Conservation (phyloP, 2,888 invertebrate species). For the Xanthorhoe spadicearia region DNA sequence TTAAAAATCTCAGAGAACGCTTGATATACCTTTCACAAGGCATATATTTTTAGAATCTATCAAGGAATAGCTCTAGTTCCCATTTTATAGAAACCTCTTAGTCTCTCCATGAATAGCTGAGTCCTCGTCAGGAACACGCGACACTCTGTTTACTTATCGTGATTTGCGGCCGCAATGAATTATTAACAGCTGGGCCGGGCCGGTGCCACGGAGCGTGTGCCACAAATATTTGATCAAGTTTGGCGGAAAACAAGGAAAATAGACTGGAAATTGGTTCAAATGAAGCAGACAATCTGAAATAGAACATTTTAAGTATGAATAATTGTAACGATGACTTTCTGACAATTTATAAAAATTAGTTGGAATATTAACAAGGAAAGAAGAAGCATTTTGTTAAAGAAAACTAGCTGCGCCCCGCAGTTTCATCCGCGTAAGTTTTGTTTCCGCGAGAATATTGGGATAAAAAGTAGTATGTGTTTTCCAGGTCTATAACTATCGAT, state of each 20-base stretch:
- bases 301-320: neutral
- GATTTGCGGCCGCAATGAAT: conserved; percentile 58
- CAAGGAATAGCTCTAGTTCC: conserved; percentile 7
- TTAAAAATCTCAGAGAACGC: too few species aligned
- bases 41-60: neutral
- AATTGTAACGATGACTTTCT: neutral
- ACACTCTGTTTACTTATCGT: conserved; percentile 60
- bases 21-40: too few species aligned
- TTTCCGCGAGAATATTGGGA: too few species aligned
- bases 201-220: conserved; percentile 30
- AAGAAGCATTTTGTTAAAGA: too few species aligned
- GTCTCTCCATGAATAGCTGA: conserved; percentile 27
- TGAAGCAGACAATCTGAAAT: neutral
- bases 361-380: too few species aligned
- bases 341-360: too few species aligned
- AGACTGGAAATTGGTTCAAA: conserved; percentile 4
- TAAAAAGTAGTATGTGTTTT: too few species aligned
- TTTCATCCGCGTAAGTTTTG: too few species aligned
- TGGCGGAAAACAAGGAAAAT: conserved; percentile 31
- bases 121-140: conserved; percentile 49
- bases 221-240: conserved; percentile 40
- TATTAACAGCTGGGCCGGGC: conserved; percentile 46
- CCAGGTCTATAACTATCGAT: too few species aligned
- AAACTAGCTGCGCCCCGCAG: too few species aligned
- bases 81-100: conserved; percentile 27